Evolutionary conservation across 2,888 invertebrate species (phyloP).

Genomic region (Andrena chrysosceles): DNA sequence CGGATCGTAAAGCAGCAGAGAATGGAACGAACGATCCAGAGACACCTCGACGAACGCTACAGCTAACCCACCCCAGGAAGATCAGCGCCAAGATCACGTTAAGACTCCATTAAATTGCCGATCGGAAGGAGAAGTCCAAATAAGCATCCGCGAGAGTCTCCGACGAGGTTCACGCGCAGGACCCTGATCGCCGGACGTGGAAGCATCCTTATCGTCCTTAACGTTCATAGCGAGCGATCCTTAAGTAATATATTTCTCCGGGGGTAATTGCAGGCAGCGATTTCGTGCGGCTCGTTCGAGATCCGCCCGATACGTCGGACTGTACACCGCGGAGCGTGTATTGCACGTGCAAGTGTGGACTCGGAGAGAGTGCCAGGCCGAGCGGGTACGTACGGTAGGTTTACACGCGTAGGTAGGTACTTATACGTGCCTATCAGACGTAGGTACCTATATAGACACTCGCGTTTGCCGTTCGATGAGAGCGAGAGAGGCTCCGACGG

Average conservation of each 20-base stretch:
- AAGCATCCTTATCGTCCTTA: conserved; percentile 57
- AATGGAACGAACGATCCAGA: background rate
- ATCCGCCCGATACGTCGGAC: conserved; percentile 69
- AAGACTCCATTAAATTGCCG: conserved; percentile 1
- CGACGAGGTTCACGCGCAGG: conserved; percentile 30
- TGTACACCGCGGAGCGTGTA: conserved; percentile 60
- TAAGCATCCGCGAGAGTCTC: background rate
- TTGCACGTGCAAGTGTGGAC: conserved; percentile 65
- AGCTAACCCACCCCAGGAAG: background rate
- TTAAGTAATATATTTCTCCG: conserved; percentile 74
- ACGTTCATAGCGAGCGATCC: conserved; percentile 65
- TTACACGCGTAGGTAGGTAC: conserved; percentile 71
- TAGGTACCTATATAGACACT: conserved; percentile 48
- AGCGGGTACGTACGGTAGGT: conserved; percentile 67
- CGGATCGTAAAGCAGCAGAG: too few relatives aligned
- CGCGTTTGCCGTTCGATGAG: conserved; percentile 4
- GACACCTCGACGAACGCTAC: background rate
- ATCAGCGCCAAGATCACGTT: background rate
- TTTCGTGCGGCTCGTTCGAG: conserved; percentile 75
- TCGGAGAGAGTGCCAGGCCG: conserved; percentile 26
- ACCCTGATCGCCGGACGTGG: conserved; percentile 47
- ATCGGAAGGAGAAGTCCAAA: conserved; percentile 13
- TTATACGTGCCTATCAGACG: conserved; percentile 68
- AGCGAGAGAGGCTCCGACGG: conserved; percentile 9
- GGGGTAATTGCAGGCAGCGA: conserved; percentile 75